These are phyloP conservation scores for Cebidichthys violaceus DNA, from an alignment of 2,113 vertebrate species.

Conservation along the genomic window DNA sequence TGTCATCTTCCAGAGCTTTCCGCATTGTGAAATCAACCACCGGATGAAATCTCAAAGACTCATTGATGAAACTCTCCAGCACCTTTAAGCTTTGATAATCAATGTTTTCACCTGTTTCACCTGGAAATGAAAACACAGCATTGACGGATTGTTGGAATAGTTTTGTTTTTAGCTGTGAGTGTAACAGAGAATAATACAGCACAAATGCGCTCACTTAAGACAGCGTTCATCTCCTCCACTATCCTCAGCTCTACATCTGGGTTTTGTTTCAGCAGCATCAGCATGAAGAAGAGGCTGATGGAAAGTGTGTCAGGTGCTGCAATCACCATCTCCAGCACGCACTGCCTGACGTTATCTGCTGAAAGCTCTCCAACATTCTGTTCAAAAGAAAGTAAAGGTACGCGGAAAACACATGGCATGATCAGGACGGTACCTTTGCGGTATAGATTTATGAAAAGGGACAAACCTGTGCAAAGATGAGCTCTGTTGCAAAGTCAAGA, in stretches of 20 bases:
- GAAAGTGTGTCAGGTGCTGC: constrained; percentile 95
- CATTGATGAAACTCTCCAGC: constrained; percentile 92
- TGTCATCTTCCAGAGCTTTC: constrained; percentile 90
- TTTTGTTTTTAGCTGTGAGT: not conserved
- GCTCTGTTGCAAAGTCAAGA: constrained; percentile 91
- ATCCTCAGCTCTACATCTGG: constrained; percentile 88
- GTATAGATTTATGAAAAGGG: not conserved
- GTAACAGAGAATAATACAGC: not conserved
- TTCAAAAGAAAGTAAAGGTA: not conserved
- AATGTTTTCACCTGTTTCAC: constrained; percentile 82
- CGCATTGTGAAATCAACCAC: constrained; percentile 94
- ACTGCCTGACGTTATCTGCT: constrained; percentile 92
- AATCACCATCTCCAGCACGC: constrained; percentile 95
- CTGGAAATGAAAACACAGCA: constrained; percentile 72
- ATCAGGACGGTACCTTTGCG: too few relatives aligned
- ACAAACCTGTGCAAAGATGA: constrained; percentile 95
- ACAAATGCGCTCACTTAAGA: constrained; percentile 81
- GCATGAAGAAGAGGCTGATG: constrained; percentile 94
- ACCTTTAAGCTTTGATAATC: constrained; percentile 87
- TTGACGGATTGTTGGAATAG: too few relatives aligned
- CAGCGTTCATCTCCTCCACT: constrained; percentile 88
- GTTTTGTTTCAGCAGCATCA: constrained; percentile 91
- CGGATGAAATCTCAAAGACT: constrained; percentile 94
- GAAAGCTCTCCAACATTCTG: constrained; percentile 93
- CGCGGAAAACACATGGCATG: not conserved